Conservation (phyloP, 2,113 vertebrate genomes). For the Corvus moneduloides region DNA sequence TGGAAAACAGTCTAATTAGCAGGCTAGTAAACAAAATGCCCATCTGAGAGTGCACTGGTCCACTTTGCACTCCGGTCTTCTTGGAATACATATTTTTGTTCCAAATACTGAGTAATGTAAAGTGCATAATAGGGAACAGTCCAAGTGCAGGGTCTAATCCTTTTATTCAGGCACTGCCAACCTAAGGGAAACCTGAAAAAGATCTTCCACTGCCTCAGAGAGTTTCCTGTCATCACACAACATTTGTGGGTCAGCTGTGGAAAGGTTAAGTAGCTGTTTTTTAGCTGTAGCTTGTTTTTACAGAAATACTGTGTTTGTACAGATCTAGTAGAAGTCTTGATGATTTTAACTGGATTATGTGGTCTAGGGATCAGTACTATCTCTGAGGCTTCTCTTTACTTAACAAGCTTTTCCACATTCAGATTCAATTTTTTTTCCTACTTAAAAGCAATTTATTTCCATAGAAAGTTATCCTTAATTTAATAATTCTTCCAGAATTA, state of each 20-base stretch:
- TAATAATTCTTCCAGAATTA: neutral
- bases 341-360: neutral
- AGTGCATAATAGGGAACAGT: neutral
- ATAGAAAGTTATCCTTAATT: neutral
- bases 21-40: neutral
- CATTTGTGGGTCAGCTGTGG: neutral
- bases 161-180: neutral
- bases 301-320: neutral
- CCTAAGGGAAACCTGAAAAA: neutral
- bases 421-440: neutral
- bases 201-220: fast-evolving
- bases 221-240: neutral
- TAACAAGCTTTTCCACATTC: neutral
- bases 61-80: neutral
- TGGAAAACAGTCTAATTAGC: neutral
- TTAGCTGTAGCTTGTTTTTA: neutral
- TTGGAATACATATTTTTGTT: neutral
- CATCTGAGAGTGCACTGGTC: neutral
- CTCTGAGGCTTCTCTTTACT: neutral
- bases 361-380: neutral
- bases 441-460: neutral
- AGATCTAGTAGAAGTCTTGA: neutral
- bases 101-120: neutral
- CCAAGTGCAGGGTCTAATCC: neutral
- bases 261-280: neutral